Evolutionary conservation across 2,113 vertebrate species (phyloP).

Genomic region (Falco punctatus): DNA sequence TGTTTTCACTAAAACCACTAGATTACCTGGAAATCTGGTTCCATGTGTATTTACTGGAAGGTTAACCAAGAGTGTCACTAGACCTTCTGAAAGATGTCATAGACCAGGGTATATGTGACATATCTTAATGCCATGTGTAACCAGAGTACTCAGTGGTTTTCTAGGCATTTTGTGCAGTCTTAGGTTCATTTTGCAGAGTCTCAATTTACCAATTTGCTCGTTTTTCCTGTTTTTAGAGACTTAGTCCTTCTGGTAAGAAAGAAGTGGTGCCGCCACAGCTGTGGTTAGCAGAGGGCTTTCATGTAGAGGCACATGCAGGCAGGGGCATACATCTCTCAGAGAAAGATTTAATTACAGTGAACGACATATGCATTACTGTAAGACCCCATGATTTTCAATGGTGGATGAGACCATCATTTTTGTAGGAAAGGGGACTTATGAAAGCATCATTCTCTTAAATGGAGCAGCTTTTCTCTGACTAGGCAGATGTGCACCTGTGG

Average conservation of each 20-base stretch:
- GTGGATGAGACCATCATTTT: background rate
- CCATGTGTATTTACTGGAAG: background rate
- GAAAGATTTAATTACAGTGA: background rate
- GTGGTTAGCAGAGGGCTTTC: background rate
- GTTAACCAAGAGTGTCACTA: background rate
- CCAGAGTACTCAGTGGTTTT: background rate
- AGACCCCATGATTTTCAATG: background rate
- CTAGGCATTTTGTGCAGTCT: background rate
- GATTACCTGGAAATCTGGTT: background rate
- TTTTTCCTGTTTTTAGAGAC: background rate
- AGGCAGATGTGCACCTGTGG: background rate
- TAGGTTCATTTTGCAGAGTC: background rate
- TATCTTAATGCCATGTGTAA: background rate
- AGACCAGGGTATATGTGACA: background rate
- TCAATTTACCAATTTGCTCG: background rate
- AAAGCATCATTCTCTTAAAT: background rate
- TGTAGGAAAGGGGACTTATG: background rate
- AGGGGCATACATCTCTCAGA: background rate
- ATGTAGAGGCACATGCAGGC: background rate
- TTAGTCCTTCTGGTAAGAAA: background rate
- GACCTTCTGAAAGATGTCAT: background rate
- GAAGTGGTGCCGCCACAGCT: background rate
- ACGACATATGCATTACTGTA: background rate
- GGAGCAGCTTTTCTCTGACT: background rate
- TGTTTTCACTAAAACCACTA: background rate